Conservation (phyloP, 2,888 invertebrate species). For the Cephus spinipes region DNA sequence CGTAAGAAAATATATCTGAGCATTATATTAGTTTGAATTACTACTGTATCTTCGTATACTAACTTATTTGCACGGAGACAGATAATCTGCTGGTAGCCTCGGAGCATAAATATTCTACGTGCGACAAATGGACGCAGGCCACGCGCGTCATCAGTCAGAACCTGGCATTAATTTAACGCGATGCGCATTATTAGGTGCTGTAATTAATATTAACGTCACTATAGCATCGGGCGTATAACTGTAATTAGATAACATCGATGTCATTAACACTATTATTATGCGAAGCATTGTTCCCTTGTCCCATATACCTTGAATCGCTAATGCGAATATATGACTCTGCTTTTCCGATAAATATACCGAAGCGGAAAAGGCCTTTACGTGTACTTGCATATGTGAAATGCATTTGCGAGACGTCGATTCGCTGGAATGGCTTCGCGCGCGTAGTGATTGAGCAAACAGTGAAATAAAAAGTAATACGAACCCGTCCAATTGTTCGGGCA, state of each 20-base stretch:
- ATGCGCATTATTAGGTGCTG: constrained; percentile 35
- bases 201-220: constrained; percentile 46
- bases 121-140: constrained; percentile 39
- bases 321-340: constrained; percentile 13
- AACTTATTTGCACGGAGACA: constrained; percentile 2
- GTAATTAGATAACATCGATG: constrained; percentile 46
- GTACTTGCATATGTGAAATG: neutral
- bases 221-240: constrained; percentile 42
- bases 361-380: neutral
- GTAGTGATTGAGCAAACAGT: neutral
- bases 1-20: neutral
- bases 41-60: neutral
- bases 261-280: constrained; percentile 49
- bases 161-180: constrained; percentile 43
- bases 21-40: neutral
- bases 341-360: neutral
- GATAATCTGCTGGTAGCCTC: constrained; percentile 27
- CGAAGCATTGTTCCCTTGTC: constrained; percentile 19
- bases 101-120: constrained; percentile 39
- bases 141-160: constrained; percentile 35
- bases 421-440: neutral
- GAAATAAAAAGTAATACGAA: neutral
- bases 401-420: neutral
- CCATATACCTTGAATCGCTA: constrained; percentile 15
- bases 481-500: neutral